A percentile compares a stretch with the other conserved stretches of the same genome.
Evolutionary conservation across 2,113 vertebrate species (phyloP).

Genomic region (Eurystomus gularis): DNA sequence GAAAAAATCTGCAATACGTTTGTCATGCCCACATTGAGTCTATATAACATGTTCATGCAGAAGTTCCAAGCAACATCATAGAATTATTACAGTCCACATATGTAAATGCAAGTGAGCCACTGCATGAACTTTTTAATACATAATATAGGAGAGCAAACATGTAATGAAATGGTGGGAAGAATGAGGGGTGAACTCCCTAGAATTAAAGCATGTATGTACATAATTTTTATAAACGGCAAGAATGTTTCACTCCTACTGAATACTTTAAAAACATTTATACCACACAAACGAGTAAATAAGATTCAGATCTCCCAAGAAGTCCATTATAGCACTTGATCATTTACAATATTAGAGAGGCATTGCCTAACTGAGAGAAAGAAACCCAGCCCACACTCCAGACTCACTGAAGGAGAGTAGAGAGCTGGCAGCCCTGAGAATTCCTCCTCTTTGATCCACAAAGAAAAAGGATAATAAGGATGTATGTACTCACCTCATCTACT

Average conservation of each 20-base stretch:
- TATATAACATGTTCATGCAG: constrained; percentile 51
- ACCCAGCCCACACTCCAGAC: neutral
- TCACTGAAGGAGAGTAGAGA: neutral
- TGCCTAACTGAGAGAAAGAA: neutral
- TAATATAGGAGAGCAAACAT: neutral
- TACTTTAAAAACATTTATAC: neutral
- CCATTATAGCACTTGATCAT: neutral
- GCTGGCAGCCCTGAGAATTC: constrained; percentile 7
- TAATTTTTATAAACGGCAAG: neutral
- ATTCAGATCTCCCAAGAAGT: constrained; percentile 5
- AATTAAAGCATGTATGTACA: neutral
- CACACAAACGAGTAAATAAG: neutral
- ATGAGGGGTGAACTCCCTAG: constrained; percentile 30
- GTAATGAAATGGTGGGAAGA: constrained; percentile 52
- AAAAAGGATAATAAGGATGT: constrained; percentile 28
- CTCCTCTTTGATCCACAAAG: constrained; percentile 47
- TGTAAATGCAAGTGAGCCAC: constrained; percentile 52
- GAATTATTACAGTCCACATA: constrained; percentile 20
- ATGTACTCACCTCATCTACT: neutral
- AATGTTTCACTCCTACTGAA: constrained; percentile 14
- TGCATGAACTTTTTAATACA: constrained; percentile 20
- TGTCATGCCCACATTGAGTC: constrained; percentile 28
- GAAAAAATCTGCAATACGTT: constrained; percentile 34
- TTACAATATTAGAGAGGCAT: neutral
- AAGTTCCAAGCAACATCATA: constrained; percentile 41